phyloP scores from a whole-genome alignment of 1,140 invertebrate genomes.

The Drosophila orena region DNA sequence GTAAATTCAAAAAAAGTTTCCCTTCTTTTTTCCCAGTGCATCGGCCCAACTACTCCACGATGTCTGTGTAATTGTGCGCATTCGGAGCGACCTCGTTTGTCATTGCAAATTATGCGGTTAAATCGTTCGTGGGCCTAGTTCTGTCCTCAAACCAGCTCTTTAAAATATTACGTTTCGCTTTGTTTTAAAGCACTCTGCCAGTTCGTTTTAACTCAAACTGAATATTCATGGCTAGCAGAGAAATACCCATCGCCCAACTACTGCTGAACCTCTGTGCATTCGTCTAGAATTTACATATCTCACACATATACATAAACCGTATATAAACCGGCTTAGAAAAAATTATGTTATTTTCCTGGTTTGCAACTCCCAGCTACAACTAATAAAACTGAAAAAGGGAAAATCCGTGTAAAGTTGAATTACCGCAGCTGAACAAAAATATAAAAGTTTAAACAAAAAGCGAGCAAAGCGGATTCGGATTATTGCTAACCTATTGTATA shows the following conservation, averaged over 20 bases:
- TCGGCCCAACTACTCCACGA: constrained; percentile 2
- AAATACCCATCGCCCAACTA: constrained; percentile 29
- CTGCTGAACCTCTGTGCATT: constrained; percentile 25
- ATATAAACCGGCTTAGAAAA: constrained; percentile 12
- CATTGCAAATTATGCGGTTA: constrained; percentile 82
- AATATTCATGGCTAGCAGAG: constrained; percentile 60
- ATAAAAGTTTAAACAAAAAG: constrained; percentile 9
- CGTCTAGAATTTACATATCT: constrained; percentile 66
- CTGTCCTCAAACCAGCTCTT: constrained; percentile 10
- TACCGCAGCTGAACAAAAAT: constrained; percentile 23
- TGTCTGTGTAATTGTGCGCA: constrained; percentile 76
- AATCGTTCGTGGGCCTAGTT: constrained; percentile 70
- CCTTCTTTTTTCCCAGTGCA: constrained; percentile 8
- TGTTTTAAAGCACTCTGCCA: constrained; percentile 1
- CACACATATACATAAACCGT: constrained; percentile 40
- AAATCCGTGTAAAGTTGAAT: constrained; percentile 25
- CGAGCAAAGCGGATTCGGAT: neutral
- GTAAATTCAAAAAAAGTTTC: neutral
- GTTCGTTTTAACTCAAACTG: constrained; percentile 25
- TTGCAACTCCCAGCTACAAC: constrained; percentile 38
- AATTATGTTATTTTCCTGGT: constrained; percentile 13
- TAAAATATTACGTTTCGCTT: constrained; percentile 12
- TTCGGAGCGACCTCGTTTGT: constrained; percentile 72
- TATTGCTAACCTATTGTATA: neutral
- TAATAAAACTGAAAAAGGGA: constrained; percentile 12